These are phyloP conservation scores for Ochropleura leucogaster DNA, from an alignment of 2,888 invertebrate species.

Conservation along the genomic window DNA sequence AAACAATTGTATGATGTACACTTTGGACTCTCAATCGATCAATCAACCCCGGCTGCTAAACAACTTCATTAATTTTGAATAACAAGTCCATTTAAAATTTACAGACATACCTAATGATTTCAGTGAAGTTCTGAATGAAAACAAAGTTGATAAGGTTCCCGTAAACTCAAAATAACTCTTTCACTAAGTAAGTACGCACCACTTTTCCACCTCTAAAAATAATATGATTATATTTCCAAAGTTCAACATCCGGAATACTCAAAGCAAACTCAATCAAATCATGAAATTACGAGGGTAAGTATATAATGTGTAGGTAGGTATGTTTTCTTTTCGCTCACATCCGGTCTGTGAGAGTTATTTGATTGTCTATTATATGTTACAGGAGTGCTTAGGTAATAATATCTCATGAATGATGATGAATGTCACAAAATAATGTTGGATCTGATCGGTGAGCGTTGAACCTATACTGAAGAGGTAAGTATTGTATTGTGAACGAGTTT, in stretches of 20 bases:
- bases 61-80: background rate
- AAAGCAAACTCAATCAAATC: conserved; percentile 50
- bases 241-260: conserved; percentile 29
- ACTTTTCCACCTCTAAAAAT: conserved; percentile 34
- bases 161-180: conserved; percentile 30
- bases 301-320: conserved; percentile 14
- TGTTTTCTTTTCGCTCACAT: conserved; percentile 16
- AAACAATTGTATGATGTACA: conserved; percentile 13
- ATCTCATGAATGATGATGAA: conserved; percentile 15
- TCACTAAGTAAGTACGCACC: background rate
- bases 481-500: background rate
- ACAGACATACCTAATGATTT: conserved; percentile 5
- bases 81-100: conserved; percentile 22
- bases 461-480: background rate
- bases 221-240: conserved; percentile 45
- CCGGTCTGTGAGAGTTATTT: conserved; percentile 15
- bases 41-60: background rate
- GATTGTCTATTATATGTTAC: conserved; percentile 22
- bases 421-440: conserved; percentile 1
- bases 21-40: background rate
- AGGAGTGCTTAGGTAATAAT: conserved; percentile 2
- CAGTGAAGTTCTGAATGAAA: conserved; percentile 18
- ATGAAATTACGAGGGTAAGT: conserved; percentile 19
- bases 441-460: conserved; percentile 1
- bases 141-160: conserved; percentile 44